Base-by-base conservation (phyloP, 2,888 invertebrate genomes). In the Oeneis ivallda region DNA sequence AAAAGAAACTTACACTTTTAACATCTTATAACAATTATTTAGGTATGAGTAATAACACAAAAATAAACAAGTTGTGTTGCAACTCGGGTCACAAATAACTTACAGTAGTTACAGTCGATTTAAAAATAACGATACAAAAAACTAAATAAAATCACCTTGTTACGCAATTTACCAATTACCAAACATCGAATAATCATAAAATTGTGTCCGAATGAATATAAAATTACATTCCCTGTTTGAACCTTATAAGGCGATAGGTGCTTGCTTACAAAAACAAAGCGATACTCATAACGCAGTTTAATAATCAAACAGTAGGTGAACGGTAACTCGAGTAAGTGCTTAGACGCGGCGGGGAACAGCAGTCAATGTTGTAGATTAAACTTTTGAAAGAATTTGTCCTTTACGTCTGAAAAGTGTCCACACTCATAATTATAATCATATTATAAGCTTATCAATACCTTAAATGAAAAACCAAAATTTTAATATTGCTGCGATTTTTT, bases 231-330 rank as follows among this genome's bases (percentile, higher is more conserved):
- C 41, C 57, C 41, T 54, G 34, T 57, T 62, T 41, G 47, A 39
- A 10, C 49, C 54, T 54, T 47, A 59, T 39, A 66, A 64, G 50
- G 61, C 13, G 34, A 56, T 60, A 41, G 59, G 50, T 63, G 19
- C 50, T 45, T 62, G 34, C 52, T 61, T 65, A 56, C 37, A 62
- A 64, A 68, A 68, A 65, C 69, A 58, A 64, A 66, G 66, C 59
- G 54, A 11, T 15, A 53, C 53, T 15, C 15, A 32, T 32, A 34
- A 1, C 39, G 19, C 56, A 13, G 39, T 13, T 17, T 13, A 56
- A 2, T 41, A 13, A 56, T 56, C 15, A 41, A 39, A 41, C 13
- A 56, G 56, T 17, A 37, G 37, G 37, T 39, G 11, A 34, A 26
- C 5, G 26, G 15, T 37, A 37, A 53, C 2, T 1, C 9, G 2